These are phyloP conservation scores for Scaptomyza caliginosa DNA, from an alignment of 2,888 invertebrate genomes.

Conservation along the genomic window DNA sequence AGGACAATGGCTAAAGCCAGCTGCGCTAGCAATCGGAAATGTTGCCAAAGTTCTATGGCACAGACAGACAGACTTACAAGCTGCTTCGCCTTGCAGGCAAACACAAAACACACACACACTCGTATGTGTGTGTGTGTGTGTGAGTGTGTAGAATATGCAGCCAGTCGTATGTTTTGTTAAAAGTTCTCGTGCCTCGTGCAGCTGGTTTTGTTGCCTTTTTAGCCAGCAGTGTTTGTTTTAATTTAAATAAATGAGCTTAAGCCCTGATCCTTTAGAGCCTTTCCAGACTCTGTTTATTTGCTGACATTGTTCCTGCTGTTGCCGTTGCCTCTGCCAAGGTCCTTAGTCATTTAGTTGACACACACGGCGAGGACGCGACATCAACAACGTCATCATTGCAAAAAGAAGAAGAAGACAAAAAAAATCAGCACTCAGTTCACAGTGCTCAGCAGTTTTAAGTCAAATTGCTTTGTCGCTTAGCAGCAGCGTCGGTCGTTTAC, in stretches of 20 bases:
- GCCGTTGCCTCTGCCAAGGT: conserved; percentile 4
- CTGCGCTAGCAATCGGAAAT: conserved; percentile 71
- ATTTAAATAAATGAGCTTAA: conserved; percentile 83
- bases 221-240: conserved; percentile 81
- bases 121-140: conserved; percentile 36
- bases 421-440: conserved; percentile 48
- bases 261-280: conserved; percentile 77
- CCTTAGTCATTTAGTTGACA: conserved; percentile 54
- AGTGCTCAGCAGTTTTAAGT: conserved; percentile 80
- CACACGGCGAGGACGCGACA: conserved; percentile 23
- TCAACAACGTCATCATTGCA: conserved; percentile 32
- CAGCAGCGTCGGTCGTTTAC: conserved; percentile 39
- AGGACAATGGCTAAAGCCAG: conserved; percentile 54
- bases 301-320: conserved; percentile 22
- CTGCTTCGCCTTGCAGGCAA: conserved; percentile 41
- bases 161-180: conserved; percentile 18
- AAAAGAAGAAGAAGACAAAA: conserved; percentile 11
- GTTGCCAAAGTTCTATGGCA: conserved; percentile 74
- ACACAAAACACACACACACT: conserved; percentile 31
- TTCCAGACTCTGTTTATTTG: conserved; percentile 43
- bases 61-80: conserved; percentile 15
- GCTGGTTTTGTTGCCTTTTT: conserved; percentile 45
- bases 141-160: conserved; percentile 36
- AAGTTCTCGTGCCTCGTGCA: conserved; percentile 5
- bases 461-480: conserved; percentile 77